Conservation (phyloP, 2,797 vertebrate species). For the Cichlasoma orientale region DNA sequence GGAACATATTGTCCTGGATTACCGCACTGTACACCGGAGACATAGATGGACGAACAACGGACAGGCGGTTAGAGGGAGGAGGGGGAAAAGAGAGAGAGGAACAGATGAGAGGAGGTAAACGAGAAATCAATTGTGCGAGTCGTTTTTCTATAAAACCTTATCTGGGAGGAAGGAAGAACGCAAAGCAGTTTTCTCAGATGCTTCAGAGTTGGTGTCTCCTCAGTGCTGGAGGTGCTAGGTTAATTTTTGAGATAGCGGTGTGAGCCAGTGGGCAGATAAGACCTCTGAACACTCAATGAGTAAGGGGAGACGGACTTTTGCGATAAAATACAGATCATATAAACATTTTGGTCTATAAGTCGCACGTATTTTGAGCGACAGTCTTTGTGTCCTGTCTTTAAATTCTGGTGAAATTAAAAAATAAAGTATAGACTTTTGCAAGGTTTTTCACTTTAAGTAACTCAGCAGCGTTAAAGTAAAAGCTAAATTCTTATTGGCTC, state of each 20-base stretch:
- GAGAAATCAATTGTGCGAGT: constrained; percentile 68
- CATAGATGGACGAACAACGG: constrained; percentile 61
- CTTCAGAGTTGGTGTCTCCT: constrained; percentile 31
- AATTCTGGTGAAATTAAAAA: neutral
- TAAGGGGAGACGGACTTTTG: neutral
- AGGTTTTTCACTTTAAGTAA: neutral
- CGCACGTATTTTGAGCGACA: neutral
- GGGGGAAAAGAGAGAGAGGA: constrained; percentile 17
- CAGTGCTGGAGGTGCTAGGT: constrained; percentile 12
- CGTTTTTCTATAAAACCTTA: constrained; percentile 52
- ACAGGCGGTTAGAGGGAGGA: constrained; percentile 36
- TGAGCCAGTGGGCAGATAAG: constrained; percentile 45
- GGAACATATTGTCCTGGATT: constrained; percentile 92
- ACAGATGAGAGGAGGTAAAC: constrained; percentile 61
- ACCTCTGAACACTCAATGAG: neutral
- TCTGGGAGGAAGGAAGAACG: constrained; percentile 45
- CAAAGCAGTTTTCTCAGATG: constrained; percentile 32
- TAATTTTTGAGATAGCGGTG: constrained; percentile 48
- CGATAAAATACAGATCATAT: neutral
- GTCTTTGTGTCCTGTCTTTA: neutral
- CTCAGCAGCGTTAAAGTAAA: neutral
- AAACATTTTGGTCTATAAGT: neutral
- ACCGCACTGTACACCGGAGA: constrained; percentile 77
- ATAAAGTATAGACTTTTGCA: neutral
- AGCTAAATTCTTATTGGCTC: neutral